These are phyloP conservation scores for Lycophotia porphyrea DNA, from an alignment of 2,888 invertebrate genomes.

Conservation along the genomic window DNA sequence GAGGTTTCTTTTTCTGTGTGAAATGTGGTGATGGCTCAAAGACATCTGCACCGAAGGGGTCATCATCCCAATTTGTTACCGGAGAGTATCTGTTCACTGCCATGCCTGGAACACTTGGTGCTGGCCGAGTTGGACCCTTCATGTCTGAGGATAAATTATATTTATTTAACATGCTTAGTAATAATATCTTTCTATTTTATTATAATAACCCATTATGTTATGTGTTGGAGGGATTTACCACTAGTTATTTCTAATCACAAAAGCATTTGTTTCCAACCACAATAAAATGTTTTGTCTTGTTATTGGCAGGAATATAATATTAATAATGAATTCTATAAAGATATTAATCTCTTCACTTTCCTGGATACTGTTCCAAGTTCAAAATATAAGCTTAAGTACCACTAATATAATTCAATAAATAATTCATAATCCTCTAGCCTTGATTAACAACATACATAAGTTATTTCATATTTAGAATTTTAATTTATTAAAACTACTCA, in stretches of 20 bases:
- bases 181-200: not conserved
- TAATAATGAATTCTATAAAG: not conserved
- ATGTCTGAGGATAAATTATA: conserved; percentile 84
- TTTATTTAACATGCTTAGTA: conserved; percentile 1
- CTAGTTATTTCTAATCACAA: not conserved
- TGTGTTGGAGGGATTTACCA: not conserved
- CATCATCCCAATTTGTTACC: conserved; percentile 90
- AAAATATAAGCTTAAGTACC: conserved; percentile 2
- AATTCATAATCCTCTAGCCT: conserved; percentile 50
- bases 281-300: not conserved
- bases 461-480: conserved; percentile 44
- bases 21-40: conserved; percentile 85
- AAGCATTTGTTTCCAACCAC: not conserved
- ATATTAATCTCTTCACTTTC: not conserved
- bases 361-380: not conserved
- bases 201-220: too few relatives aligned
- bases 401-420: conserved; percentile 26
- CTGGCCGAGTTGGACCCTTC: conserved; percentile 91
- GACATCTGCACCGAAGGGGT: conserved; percentile 87
- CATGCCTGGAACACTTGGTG: conserved; percentile 88
- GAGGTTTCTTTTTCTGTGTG: conserved; percentile 92
- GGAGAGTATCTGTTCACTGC: conserved; percentile 86
- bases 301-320: not conserved
- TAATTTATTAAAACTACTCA: conserved; percentile 33
- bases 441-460: conserved; percentile 33